A percentile compares a stretch with the other conserved stretches of the same genome.
phyloP scores from a whole-genome alignment of 2,797 vertebrate species.

The Leuciscus waleckii region DNA sequence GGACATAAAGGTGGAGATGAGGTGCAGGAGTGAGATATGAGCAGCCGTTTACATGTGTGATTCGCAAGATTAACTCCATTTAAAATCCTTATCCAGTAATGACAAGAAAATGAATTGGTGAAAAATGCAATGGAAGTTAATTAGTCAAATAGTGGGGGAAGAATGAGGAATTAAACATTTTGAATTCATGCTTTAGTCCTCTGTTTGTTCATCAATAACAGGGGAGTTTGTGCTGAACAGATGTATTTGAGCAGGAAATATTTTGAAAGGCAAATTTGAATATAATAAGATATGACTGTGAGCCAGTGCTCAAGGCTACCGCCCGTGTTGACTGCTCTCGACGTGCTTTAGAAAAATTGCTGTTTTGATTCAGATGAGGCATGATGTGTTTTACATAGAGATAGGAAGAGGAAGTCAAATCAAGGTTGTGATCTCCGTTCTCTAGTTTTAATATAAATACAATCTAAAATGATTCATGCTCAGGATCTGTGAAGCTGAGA shows the following conservation, averaged over 20 bases:
- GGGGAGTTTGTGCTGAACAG: background rate
- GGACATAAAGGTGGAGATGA: background rate
- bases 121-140: background rate
- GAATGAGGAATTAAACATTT: background rate
- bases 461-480: conserved; percentile 46
- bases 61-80: background rate
- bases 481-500: conserved; percentile 18
- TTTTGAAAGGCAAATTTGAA: background rate
- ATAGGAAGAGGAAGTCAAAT: conserved; percentile 4
- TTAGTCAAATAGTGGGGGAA: background rate
- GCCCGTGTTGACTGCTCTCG: background rate
- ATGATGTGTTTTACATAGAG: conserved; percentile 3
- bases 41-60: background rate
- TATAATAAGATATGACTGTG: background rate
- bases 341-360: conserved; percentile 15
- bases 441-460: conserved; percentile 58
- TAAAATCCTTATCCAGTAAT: background rate
- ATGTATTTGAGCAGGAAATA: conserved; percentile 6
- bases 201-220: conserved; percentile 17
- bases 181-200: background rate
- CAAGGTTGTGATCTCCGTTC: conserved; percentile 19
- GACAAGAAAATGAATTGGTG: background rate
- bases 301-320: conserved; percentile 1
- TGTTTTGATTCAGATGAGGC: conserved; percentile 22
- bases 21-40: background rate